Evolutionary conservation across 2,113 vertebrate species (phyloP).

Genomic region (Prietella phreatophila): DNA sequence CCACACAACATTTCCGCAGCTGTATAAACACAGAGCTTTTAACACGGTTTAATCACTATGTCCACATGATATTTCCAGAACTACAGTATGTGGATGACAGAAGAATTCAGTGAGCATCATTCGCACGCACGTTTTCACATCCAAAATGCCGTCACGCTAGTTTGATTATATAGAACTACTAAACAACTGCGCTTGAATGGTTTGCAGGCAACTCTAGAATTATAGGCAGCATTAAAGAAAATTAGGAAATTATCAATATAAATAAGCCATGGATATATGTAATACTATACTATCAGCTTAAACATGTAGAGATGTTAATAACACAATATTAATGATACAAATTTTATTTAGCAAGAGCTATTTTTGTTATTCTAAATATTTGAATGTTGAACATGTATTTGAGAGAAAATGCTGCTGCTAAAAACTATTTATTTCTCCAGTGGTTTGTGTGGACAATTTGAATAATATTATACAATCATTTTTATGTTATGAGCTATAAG

Average conservation of each 20-base stretch:
- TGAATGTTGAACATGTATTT: not conserved
- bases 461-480: not conserved
- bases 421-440: not conserved
- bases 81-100: not conserved
- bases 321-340: not conserved
- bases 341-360: not conserved
- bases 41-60: slow-evolving; percentile 37
- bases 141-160: not conserved
- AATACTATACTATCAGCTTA: not conserved
- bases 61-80: slow-evolving; percentile 19
- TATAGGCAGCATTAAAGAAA: not conserved
- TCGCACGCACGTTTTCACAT: not conserved
- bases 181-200: not conserved
- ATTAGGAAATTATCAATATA: not conserved
- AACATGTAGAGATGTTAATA: not conserved
- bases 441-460: not conserved
- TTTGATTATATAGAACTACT: not conserved
- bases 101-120: not conserved
- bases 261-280: not conserved
- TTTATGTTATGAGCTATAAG: not conserved
- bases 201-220: not conserved
- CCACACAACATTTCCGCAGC: slow-evolving; percentile 36
- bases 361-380: not conserved
- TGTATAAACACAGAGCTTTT: slow-evolving; percentile 54
- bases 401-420: not conserved